Percentiles rank a stretch among this genome's conserved stretches.
Conservation (phyloP, 2,888 invertebrate genomes). For the Apoderus coryli region DNA sequence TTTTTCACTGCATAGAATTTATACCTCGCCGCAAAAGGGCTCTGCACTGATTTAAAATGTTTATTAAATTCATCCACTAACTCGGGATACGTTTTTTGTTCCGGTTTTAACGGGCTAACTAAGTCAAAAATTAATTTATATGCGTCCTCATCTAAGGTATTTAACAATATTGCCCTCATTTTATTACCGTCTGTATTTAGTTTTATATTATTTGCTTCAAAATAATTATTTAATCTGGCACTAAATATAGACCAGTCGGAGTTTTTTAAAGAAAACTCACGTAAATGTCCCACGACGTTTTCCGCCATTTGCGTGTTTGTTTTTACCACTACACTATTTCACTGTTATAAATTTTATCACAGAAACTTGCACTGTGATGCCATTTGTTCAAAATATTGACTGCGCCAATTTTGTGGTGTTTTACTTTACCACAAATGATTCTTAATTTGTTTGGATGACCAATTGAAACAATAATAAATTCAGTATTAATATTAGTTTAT, state of each 20-base stretch:
- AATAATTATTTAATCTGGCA: constrained; percentile 15
- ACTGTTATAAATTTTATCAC: no score
- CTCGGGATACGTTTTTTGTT: constrained; percentile 9
- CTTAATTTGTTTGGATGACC: no score
- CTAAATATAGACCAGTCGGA: constrained; percentile 16
- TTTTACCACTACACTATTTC: no score
- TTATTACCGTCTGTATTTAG: constrained; percentile 9
- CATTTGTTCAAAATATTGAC: no score
- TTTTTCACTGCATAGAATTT: constrained; percentile 16
- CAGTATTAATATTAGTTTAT: no score
- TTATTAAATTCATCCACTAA: constrained; percentile 3
- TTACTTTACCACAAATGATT: no score
- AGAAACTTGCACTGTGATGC: no score
- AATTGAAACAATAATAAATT: no score
- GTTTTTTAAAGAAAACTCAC: constrained; percentile 8
- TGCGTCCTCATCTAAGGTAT: constrained; percentile 17
- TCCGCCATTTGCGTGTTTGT: no score
- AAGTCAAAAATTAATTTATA: constrained; percentile 14
- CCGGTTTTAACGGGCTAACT: constrained; percentile 9
- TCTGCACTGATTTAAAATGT: constrained; percentile 7
- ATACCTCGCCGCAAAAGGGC: constrained; percentile 14
- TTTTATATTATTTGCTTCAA: constrained; percentile 16
- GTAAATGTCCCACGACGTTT: no score
- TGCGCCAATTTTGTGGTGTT: no score
- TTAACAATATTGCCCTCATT: constrained; percentile 18